phyloP scores from a whole-genome alignment of 1,140 invertebrate genomes.

The Linepithema humile region DNA sequence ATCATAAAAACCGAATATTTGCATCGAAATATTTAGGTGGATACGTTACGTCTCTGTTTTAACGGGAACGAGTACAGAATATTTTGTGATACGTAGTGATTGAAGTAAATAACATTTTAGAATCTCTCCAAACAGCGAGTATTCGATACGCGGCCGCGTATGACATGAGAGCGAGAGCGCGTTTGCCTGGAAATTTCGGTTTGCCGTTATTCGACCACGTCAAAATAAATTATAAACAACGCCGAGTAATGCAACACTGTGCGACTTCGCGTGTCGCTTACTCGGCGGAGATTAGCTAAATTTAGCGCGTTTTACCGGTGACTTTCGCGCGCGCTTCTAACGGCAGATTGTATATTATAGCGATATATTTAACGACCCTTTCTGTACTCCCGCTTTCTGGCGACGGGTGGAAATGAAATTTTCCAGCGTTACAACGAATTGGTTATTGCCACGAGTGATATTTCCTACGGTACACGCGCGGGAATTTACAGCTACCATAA shows the following conservation, averaged over 20 bases:
- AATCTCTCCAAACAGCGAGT: conserved; percentile 28
- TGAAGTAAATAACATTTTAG: conserved; percentile 38
- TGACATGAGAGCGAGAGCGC: background rate
- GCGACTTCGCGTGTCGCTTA: conserved; percentile 1
- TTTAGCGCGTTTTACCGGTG: conserved; percentile 18
- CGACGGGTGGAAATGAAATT: conserved; percentile 65
- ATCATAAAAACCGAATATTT: conserved; percentile 19
- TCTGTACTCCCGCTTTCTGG: conserved; percentile 30
- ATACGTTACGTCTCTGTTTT: conserved; percentile 12
- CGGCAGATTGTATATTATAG: conserved; percentile 53
- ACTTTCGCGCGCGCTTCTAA: conserved; percentile 15
- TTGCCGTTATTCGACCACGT: background rate
- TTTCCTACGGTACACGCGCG: conserved; percentile 26
- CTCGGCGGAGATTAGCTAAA: conserved; percentile 46
- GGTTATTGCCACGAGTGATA: conserved; percentile 39
- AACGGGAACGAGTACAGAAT: conserved; percentile 12
- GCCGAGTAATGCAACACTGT: too few species aligned
- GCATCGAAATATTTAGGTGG: conserved; percentile 28
- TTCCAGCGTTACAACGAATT: conserved; percentile 62
- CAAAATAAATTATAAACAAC: conserved; percentile 31
- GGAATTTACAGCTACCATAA: conserved; percentile 43
- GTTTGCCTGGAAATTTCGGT: conserved; percentile 4
- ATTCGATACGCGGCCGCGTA: background rate
- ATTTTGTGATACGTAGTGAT: conserved; percentile 32
- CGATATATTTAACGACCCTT: conserved; percentile 50